Base-by-base conservation (phyloP, 2,113 vertebrate genomes). In the Malurus alboscapulatus region DNA sequence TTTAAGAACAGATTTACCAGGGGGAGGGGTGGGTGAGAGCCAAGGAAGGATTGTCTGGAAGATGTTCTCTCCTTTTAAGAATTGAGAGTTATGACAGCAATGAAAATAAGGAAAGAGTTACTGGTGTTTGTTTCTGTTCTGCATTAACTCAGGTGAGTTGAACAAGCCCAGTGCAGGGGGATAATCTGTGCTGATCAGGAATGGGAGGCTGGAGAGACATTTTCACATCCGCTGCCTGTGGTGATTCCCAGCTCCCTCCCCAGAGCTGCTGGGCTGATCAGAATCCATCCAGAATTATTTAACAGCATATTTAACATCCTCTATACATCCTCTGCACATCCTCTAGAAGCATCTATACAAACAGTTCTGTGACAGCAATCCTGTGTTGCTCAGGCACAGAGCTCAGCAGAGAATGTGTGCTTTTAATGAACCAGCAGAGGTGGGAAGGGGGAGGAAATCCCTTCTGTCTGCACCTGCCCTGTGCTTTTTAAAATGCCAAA, bases 321-420 rank as follows among this genome's bases (percentile, higher is more conserved):
- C 53, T 47, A 0, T 16, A 27, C 6, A 42, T 26, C 57, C 45
- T 10, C 25, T 48, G 21, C 6, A 44, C 22, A 34, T 32, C 8
- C 34, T 55, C 40, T 16, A 0, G 2, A 2, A 48, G 14, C 57
- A 48, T 3, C 51, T 8, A 0, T 24, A 4, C 18, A 17, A 36
- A 2, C 26, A 45, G 2, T 27, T 38, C 53, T n/a, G 0, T 18
- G 4, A 10, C 4, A 54, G 20, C 54, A 50, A 3, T 5, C 1
- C n/a, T 40, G 17, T 29, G 14, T 9, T 20, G 24, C 40, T 17
- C 6, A 68, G 42, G 13, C 3, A 11, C 4, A 38, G 6, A 57
- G 12, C 8, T 29, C 40, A 63, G 38, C 42, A 79, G 32, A 8
- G 20, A 47, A 20, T n/a, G 14, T 3, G 6, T 38, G 57, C 24